A percentile compares a stretch with the other conserved stretches of the same genome.
These are phyloP conservation scores for Sarcophaga variegata DNA, from an alignment of 2,888 invertebrate species.

Conservation along the genomic window DNA sequence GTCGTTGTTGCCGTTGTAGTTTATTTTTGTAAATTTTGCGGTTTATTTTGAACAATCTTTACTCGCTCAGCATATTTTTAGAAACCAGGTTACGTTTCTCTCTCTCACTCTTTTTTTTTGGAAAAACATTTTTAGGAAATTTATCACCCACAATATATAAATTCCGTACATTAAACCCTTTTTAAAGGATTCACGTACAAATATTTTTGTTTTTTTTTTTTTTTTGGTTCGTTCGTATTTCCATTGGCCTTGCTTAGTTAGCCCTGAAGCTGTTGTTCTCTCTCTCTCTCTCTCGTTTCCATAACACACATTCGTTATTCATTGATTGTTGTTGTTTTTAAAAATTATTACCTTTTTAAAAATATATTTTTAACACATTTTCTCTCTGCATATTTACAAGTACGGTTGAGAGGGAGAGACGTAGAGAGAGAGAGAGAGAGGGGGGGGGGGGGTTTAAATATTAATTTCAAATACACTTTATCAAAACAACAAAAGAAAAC, in stretches of 20 bases:
- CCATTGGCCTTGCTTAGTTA: no score
- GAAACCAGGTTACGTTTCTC: not conserved
- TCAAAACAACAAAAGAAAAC: no score
- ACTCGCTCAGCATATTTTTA: conserved; percentile 5
- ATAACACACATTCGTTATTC: no score
- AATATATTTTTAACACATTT: conserved; percentile 23
- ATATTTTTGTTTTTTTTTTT: no score
- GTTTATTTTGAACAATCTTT: conserved; percentile 28
- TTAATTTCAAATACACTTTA: no score
- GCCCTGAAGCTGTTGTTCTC: not conserved
- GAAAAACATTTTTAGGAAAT: conserved; percentile 17
- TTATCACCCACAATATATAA: not conserved
- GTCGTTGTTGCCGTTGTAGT: conserved; percentile 7
- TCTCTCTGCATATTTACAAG: not conserved
- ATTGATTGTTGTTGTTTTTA: conserved; percentile 7
- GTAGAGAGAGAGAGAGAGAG: no score
- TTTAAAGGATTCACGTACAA: not conserved
- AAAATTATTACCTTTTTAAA: conserved; percentile 42
- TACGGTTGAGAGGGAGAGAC: no score
- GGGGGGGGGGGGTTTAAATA: no score
- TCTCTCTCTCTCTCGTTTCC: not conserved
- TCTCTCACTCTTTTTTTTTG: not conserved
- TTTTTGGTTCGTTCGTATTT: not conserved
- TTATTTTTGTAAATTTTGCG: not conserved
- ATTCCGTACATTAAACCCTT: conserved; percentile 4